A percentile compares a stretch with the other conserved stretches of the same genome.
These are phyloP conservation scores for Wiebesia pumilae DNA, from an alignment of 1,140 invertebrate genomes.

Conservation along the genomic window DNA sequence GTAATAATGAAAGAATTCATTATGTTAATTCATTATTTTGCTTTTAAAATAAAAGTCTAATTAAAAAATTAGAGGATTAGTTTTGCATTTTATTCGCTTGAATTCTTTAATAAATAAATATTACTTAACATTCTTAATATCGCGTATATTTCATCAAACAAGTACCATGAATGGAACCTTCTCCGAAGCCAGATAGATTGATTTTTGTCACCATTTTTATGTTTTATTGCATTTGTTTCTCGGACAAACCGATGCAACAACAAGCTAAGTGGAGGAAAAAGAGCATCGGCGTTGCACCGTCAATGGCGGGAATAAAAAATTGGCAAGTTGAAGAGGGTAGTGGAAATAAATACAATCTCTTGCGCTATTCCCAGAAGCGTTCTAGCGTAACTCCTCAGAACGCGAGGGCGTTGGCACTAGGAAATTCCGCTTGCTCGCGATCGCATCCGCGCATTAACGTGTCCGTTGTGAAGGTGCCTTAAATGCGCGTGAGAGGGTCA, in stretches of 20 bases:
- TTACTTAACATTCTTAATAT: not conserved
- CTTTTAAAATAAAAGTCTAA: not conserved
- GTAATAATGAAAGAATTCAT: too few species aligned
- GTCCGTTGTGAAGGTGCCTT: conserved; percentile 47
- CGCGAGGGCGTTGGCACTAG: conserved; percentile 55
- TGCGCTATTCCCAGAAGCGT: conserved; percentile 32
- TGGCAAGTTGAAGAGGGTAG: not conserved
- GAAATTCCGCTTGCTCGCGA: conserved; percentile 53
- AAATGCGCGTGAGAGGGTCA: conserved; percentile 52
- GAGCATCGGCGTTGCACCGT: not conserved
- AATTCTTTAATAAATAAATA: not conserved
- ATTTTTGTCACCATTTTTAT: not conserved
- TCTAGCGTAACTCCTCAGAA: conserved; percentile 25
- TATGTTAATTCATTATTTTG: too few species aligned
- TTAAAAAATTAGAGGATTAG: not conserved
- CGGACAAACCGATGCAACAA: not conserved
- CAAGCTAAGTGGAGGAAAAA: not conserved
- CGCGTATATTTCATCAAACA: not conserved
- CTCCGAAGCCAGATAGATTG: not conserved
- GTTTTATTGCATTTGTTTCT: conserved; percentile 12
- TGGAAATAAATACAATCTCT: not conserved
- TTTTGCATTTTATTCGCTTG: not conserved
- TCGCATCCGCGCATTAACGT: not conserved
- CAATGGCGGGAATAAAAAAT: not conserved
- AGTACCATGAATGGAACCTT: not conserved